Conservation (phyloP, 2,113 vertebrate species). For the Pachycephala philippinensis region DNA sequence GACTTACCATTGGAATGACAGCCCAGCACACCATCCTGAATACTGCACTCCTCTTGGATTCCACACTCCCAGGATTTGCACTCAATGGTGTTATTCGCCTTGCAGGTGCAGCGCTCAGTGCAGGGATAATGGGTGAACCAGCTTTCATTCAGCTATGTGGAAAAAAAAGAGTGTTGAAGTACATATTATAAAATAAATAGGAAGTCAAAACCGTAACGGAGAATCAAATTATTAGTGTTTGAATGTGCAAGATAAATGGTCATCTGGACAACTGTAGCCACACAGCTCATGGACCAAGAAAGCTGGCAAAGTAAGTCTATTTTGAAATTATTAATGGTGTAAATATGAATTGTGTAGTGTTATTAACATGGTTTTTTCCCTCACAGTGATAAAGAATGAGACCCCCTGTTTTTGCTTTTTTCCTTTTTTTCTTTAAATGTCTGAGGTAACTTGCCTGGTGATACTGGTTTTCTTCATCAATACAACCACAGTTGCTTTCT, state of each 20-base stretch:
- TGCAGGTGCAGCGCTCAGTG: constrained; percentile 80
- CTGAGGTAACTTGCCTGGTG: constrained; percentile 68
- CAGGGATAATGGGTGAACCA: constrained; percentile 80
- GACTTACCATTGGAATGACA: constrained; percentile 82
- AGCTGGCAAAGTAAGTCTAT: background rate
- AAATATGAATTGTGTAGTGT: background rate
- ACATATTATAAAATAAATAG: background rate
- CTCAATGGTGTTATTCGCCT: constrained; percentile 43
- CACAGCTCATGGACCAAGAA: background rate
- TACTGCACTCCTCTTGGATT: constrained; percentile 76
- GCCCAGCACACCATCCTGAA: constrained; percentile 79
- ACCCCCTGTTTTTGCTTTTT: fast-evolving
- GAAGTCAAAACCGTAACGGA: background rate
- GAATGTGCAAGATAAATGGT: background rate
- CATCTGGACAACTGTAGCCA: background rate
- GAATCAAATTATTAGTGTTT: background rate
- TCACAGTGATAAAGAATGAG: background rate
- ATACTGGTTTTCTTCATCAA: constrained; percentile 73
- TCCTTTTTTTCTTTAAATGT: background rate
- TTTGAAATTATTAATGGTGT: background rate
- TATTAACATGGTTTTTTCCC: background rate
- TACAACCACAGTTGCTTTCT: constrained; percentile 61
- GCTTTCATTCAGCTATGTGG: constrained; percentile 73
- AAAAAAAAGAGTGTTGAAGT: background rate
- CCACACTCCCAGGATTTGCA: constrained; percentile 83